A percentile compares a stretch with the other conserved stretches of the same genome.
Conservation (phyloP, 2,797 vertebrate species). For the Enteromius treurensis region DNA sequence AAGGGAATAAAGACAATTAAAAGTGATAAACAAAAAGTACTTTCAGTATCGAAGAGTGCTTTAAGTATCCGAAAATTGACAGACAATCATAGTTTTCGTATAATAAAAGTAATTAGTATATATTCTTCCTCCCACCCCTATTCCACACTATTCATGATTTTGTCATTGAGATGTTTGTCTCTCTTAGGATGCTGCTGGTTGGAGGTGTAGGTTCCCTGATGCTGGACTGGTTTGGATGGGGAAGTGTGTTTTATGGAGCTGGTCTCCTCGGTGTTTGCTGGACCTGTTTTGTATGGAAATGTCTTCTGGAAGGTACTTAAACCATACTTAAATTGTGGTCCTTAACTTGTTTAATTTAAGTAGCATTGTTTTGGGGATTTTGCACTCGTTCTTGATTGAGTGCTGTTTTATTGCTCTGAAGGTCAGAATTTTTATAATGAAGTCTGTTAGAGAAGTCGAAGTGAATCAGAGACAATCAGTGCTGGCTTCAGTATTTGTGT, state of each 20-base stretch:
- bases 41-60: no score
- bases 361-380: conserved; percentile 1
- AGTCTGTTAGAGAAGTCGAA: background rate
- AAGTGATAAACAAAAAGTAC: no score
- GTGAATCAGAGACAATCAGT: background rate
- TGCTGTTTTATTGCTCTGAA: background rate
- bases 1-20: no score
- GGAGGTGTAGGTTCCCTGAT: conserved; percentile 86
- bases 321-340: conserved; percentile 62
- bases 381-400: conserved; percentile 7
- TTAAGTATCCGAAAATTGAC: no score
- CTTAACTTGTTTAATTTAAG: background rate
- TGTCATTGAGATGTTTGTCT: conserved; percentile 8
- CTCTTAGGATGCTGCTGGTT: conserved; percentile 81
- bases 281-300: conserved; percentile 83
- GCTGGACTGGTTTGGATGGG: conserved; percentile 86
- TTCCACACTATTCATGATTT: background rate
- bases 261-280: conserved; percentile 84
- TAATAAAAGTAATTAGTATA: background rate
- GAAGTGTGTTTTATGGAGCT: conserved; percentile 85
- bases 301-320: conserved; percentile 76
- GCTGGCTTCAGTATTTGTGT: conserved; percentile 16
- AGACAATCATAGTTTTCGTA: no score
- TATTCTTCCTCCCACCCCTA: background rate
- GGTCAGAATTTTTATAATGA: background rate